Base-by-base conservation (phyloP, 2,113 vertebrate species). In the Pluvialis apricaria region DNA sequence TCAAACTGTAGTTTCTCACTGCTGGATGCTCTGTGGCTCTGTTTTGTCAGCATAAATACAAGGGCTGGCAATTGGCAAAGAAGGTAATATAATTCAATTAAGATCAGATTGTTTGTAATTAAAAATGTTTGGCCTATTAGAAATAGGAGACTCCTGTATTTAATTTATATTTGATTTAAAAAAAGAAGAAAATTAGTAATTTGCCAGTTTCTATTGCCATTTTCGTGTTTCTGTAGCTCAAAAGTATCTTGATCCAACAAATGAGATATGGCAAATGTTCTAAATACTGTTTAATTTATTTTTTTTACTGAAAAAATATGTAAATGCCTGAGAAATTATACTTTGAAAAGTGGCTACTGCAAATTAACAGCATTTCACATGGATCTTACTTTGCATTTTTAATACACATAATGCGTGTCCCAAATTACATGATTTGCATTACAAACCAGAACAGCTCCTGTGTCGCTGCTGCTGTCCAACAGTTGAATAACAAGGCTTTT, bases 391-490 rank as follows among this genome's bases (percentile, higher is more conserved):
- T 97, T 96, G 96, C 96, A 97, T 97, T 97, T 97, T 97, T 97
- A 97, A 97, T 97, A 94, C 92, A 94, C 91, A 92, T 95, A 97
- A 97, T 76, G 88, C 22, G 6, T 97, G 96, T 95, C 94, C 97
- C 95, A 94, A 96, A 97, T 97, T 97, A 95, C 90, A 97, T 90
- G 83, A 97, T 97, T 97, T 97, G 96, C 96, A 97, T 97, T 96
- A 97, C 72, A 97, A 97, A 97, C 94, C 83, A 90, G 88, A 97
- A 75, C 92, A 90, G 83, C 94, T 97, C 91, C 96, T 93, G 70
- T 96, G 95, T 94, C 32, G 28, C 88, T 96, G 73, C 61, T 86
- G 93, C 94, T 95, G 94, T 86, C 97, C 95, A 95, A 92, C 82
- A 91, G 93, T 93, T 85, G 87, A 91, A 86, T 94, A 96, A 95